phyloP scores from a whole-genome alignment of 2,113 vertebrate genomes.

The Aythya baeri region DNA sequence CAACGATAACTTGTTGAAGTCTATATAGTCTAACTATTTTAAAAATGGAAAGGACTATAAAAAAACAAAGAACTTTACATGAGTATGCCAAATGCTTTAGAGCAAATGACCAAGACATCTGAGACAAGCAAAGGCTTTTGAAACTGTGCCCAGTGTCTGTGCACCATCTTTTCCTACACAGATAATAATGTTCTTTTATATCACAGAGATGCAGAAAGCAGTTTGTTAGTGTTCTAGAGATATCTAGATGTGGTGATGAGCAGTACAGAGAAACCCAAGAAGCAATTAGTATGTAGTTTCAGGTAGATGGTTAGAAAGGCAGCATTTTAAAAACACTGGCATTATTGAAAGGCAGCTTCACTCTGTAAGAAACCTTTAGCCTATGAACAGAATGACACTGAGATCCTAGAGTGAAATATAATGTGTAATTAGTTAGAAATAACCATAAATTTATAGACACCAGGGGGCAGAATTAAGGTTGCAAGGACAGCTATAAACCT shows the following conservation, averaged over 20 bases:
- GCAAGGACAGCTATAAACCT: conserved; percentile 22
- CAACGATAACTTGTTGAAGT: neutral
- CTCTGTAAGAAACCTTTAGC: neutral
- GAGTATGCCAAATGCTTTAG: neutral
- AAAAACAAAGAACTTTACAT: neutral
- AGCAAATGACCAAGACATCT: conserved; percentile 21
- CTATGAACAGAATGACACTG: neutral
- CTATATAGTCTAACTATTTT: neutral
- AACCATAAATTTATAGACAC: conserved; percentile 1
- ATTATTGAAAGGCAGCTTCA: neutral
- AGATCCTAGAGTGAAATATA: neutral
- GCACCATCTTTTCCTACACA: conserved; percentile 2
- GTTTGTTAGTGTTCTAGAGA: neutral
- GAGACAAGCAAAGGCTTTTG: conserved; percentile 10
- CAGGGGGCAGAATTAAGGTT: conserved; percentile 52
- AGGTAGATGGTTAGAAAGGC: neutral
- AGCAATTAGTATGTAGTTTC: neutral
- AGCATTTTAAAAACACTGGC: neutral
- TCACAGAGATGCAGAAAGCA: neutral
- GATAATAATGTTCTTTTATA: neutral
- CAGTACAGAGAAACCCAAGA: neutral
- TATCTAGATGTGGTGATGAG: neutral
- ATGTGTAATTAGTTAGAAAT: neutral
- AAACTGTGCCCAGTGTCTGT: conserved; percentile 15
- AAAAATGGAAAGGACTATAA: conserved; percentile 1